Percentiles rank a stretch among this genome's conserved stretches.
These are phyloP conservation scores for Liasis olivaceus DNA, from an alignment of 2,797 vertebrate genomes.

Conservation along the genomic window DNA sequence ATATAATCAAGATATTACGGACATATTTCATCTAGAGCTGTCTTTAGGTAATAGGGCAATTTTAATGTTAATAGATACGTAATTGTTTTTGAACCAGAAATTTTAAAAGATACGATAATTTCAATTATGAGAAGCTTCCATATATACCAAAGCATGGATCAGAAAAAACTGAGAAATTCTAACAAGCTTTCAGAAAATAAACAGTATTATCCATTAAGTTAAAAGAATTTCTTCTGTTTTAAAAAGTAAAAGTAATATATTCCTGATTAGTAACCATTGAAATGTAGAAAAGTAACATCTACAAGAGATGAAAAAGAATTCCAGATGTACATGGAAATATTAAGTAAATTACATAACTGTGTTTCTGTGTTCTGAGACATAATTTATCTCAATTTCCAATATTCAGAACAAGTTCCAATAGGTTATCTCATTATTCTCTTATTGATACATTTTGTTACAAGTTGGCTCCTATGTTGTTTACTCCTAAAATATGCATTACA, in stretches of 20 bases:
- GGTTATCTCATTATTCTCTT: slow-evolving; percentile 12
- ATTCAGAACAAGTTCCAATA: slow-evolving; percentile 2
- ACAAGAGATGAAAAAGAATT: not conserved
- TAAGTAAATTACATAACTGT: slow-evolving; percentile 20
- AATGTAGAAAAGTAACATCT: not conserved
- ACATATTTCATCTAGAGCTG: no score
- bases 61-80: not conserved
- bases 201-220: not conserved
- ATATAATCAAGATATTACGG: not conserved
- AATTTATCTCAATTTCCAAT: slow-evolving; percentile 32
- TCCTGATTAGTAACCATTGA: not conserved
- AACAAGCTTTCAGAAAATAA: not conserved
- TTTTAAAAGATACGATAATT: not conserved
- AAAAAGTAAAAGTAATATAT: not conserved
- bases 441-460: not conserved
- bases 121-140: not conserved
- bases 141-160: not conserved
- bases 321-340: not conserved
- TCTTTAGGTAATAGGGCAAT: not conserved
- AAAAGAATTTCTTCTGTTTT: not conserved
- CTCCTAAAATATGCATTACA: slow-evolving; percentile 4
- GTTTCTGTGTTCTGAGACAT: slow-evolving; percentile 32
- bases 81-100: not conserved
- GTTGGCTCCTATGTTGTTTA: slow-evolving; percentile 16
- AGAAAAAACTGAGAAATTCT: not conserved